Base-by-base conservation (phyloP, 2,113 vertebrate species). In the Octodon degus region DNA sequence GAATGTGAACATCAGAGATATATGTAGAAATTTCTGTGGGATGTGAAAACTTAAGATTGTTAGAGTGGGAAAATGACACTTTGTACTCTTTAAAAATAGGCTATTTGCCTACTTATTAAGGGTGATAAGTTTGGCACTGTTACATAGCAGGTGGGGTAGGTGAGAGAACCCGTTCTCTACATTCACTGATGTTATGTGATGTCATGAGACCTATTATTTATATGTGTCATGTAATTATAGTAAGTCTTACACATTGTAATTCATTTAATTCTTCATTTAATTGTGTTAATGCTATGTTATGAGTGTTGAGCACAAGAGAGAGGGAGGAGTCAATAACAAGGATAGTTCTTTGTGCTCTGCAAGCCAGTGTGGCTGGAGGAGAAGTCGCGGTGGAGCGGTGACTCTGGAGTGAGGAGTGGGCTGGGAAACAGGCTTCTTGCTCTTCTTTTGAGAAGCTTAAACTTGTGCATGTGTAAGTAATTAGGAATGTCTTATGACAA, bases 21-120 rank as follows among this genome's bases (percentile, higher is more conserved):
- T 72, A 93, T 80, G 96, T 83, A 96, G 88, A 95, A 6, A 96
- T 89, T 92, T 91, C 88, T 74, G 77, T 62, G 92, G 72, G 62
- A 88, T 97, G 96, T 97, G 92, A 97, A 98, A 95, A 89, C 85
- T 94, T 86, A 96, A 96, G 91, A 97, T 95, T 80, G 81, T 94
- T 91, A 89, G 68, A 70, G 77, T 96, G 63, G 94, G 63, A 95
- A 87, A 88, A 90, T 93, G 79, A 92, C 85, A 96, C 92, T 92
- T 84, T 2, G 16, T 82, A 89, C 47, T 96, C 30, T 96, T 96
- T 96, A 92, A 96, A 97, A 97, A 95, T 95, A 97, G 88, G 13
- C 40, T 80, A 95, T 86, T 87, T 96, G 94, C 27, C 82, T 94
- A 92, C 47, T 86, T 89, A 95, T 93, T 93, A 65, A 86, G 85